phyloP scores from a whole-genome alignment of 2,113 vertebrate species.

The Cricetomys ansorgei region DNA sequence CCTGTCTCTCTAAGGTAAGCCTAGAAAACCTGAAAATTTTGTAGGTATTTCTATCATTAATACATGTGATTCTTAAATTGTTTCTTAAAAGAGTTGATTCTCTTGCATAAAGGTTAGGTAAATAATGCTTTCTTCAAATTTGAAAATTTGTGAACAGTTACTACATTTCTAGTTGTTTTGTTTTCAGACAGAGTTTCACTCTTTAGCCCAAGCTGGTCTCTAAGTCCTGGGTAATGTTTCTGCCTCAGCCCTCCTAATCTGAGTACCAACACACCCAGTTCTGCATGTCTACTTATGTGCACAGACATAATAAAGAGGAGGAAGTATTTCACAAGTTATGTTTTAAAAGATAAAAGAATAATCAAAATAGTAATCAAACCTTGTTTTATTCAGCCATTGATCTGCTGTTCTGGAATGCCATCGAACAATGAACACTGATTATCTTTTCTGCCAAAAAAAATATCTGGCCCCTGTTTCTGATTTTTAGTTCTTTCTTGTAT shows the following conservation, averaged over 20 bases:
- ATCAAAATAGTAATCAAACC: conserved; percentile 27
- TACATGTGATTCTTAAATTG: conserved; percentile 15
- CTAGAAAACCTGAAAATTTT: not conserved
- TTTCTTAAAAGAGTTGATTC: conserved; percentile 40
- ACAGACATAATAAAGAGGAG: not conserved
- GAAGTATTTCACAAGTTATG: conserved; percentile 39
- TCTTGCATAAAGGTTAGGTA: not conserved
- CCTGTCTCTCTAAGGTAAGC: not conserved
- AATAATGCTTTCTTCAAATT: conserved; percentile 16
- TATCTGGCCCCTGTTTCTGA: not conserved
- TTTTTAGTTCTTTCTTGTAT: conserved; percentile 53
- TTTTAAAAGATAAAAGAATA: conserved; percentile 22
- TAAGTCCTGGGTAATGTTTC: not conserved
- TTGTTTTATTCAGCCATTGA: conserved; percentile 44
- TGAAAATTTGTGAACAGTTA: conserved; percentile 17
- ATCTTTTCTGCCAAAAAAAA: conserved; percentile 52
- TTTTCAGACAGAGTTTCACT: not conserved
- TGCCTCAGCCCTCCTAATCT: not conserved
- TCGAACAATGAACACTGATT: conserved; percentile 4
- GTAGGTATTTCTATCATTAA: not conserved
- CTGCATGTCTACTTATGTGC: not conserved
- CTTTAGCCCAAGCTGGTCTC: not conserved
- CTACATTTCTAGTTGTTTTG: not conserved
- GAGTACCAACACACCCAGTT: not conserved
- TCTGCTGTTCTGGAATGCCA: conserved; percentile 33